Percentiles rank a stretch among this genome's conserved stretches.
These are phyloP conservation scores for Nothobranchius kuhntae DNA, from an alignment of 2,113 vertebrate species.

Conservation along the genomic window DNA sequence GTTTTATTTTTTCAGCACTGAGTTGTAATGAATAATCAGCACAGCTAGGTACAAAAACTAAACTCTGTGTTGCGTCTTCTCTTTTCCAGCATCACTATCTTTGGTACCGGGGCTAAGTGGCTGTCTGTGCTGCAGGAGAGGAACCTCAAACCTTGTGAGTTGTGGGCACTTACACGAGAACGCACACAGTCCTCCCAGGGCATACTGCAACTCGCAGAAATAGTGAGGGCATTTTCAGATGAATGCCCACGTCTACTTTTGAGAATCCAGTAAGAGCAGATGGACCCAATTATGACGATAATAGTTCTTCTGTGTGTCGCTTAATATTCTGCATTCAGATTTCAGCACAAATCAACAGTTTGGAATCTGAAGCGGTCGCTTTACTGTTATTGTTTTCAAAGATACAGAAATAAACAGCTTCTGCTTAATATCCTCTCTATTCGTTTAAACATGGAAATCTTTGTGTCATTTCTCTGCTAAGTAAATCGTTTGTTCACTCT, in stretches of 20 bases:
- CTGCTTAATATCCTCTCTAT: conserved; percentile 34
- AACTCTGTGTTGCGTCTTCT: not conserved
- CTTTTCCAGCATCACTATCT: conserved; percentile 89
- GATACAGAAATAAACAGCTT: conserved; percentile 13
- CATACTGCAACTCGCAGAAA: conserved; percentile 29
- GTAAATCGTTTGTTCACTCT: too few relatives aligned
- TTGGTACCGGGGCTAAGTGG: conserved; percentile 96
- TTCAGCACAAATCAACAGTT: conserved; percentile 5
- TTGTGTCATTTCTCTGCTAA: too few relatives aligned
- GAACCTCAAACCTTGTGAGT: conserved; percentile 89
- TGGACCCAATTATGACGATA: conserved; percentile 46
- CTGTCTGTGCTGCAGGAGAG: conserved; percentile 91
- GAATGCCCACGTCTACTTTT: not conserved
- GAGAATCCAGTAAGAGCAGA: conserved; percentile 42
- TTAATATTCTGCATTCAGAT: conserved; percentile 44
- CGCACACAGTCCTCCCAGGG: not conserved
- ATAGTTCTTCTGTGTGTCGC: conserved; percentile 35
- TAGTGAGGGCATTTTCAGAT: conserved; percentile 9
- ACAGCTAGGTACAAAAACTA: not conserved
- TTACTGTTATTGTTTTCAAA: not conserved
- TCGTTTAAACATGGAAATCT: not conserved
- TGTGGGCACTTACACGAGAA: conserved; percentile 15
- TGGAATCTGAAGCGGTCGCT: not conserved
- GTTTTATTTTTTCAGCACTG: not conserved
- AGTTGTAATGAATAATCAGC: not conserved